Conservation (phyloP, 1,140 invertebrate genomes). For the Brachionus sp. region DNA sequence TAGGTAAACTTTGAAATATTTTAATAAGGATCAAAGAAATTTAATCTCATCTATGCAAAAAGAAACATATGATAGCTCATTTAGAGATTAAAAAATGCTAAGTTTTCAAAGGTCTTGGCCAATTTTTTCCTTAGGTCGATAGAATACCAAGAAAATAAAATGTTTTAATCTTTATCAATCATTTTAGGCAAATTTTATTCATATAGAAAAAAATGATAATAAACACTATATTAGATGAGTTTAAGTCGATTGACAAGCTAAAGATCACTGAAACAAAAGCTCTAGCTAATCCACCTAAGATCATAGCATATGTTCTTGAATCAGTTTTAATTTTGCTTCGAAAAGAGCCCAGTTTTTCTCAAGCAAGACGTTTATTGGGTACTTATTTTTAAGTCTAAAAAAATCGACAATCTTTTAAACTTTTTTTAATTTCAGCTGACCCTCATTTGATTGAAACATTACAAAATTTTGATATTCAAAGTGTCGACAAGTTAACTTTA, state of each 20-base stretch:
- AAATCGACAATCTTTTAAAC: not conserved
- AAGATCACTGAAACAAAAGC: slow-evolving; percentile 1
- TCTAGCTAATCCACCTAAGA: slow-evolving; percentile 14
- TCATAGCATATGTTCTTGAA: not conserved
- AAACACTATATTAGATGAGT: not conserved
- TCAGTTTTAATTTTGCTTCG: not conserved
- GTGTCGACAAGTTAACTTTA: not conserved
- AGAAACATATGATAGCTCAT: not conserved
- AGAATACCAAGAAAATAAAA: not conserved
- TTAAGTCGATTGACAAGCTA: not conserved
- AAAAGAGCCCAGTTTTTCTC: not conserved
- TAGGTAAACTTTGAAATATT: not conserved
- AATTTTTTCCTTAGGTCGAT: not conserved
- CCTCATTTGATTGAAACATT: not conserved
- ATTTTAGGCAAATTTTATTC: not conserved
- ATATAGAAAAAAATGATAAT: not conserved
- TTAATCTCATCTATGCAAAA: not conserved
- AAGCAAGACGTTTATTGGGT: slow-evolving; percentile 11
- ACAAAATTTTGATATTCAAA: not conserved
- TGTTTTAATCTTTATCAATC: too few relatives aligned
- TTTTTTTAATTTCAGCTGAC: not conserved
- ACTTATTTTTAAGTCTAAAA: not conserved
- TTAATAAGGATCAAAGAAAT: not conserved
- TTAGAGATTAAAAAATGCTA: not conserved
- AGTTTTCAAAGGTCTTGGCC: not conserved